Percentiles rank a stretch among this genome's conserved stretches.
Conservation (phyloP, 2,888 invertebrate species). For the Antheraea assamensis region DNA sequence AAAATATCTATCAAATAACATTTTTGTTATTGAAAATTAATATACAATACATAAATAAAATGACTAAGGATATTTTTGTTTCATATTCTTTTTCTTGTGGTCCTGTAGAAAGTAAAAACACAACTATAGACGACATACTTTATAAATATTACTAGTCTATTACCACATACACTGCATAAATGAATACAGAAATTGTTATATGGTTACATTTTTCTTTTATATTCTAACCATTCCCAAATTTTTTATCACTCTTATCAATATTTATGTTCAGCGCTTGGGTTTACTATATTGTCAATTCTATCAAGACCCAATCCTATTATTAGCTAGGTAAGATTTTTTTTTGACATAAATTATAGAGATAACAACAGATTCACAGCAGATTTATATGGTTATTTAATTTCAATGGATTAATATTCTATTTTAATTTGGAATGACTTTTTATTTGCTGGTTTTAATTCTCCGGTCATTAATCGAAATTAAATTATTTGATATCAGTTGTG, state of each 20-base stretch:
- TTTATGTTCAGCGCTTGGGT: constrained; percentile 64
- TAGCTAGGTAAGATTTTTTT: constrained; percentile 19
- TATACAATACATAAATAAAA: too few species aligned
- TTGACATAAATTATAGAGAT: constrained; percentile 44
- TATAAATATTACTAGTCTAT: not conserved
- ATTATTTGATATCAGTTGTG: not conserved
- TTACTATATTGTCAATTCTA: constrained; percentile 79
- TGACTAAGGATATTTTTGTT: too few species aligned
- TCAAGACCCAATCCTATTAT: constrained; percentile 42
- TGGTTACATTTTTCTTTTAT: too few species aligned
- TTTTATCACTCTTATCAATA: constrained; percentile 38
- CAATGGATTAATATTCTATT: not conserved
- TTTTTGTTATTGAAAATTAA: too few species aligned
- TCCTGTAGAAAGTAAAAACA: too few species aligned
- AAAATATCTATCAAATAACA: too few species aligned
- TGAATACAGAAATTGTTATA: too few species aligned
- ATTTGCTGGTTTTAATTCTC: not conserved
- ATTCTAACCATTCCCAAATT: not conserved
- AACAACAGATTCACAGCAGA: constrained; percentile 53
- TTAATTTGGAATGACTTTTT: not conserved
- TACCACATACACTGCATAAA: not conserved
- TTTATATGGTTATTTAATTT: not conserved
- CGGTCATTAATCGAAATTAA: not conserved
- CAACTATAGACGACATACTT: not conserved
- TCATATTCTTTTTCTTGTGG: too few species aligned